Evolutionary conservation across 2,888 invertebrate species (phyloP).

Genomic region (Unio delphinus): DNA sequence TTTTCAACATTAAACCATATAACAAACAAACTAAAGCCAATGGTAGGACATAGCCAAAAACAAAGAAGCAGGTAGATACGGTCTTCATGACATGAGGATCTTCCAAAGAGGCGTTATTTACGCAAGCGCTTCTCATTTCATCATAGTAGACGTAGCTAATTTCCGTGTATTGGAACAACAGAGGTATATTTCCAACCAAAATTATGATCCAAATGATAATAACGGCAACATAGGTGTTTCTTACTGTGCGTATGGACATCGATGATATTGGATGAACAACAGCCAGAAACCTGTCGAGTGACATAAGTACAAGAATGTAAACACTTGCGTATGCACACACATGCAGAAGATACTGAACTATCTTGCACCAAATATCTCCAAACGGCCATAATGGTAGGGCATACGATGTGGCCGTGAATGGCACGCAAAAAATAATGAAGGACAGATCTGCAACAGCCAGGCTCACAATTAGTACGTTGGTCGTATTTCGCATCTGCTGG

Average conservation of each 20-base stretch:
- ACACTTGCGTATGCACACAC: constrained; percentile 95
- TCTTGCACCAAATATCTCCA: constrained; percentile 90
- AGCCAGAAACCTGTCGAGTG: constrained; percentile 89
- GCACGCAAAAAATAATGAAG: constrained; percentile 94
- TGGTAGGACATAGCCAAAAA: constrained; percentile 90
- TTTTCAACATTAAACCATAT: constrained; percentile 90
- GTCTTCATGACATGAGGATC: constrained; percentile 16
- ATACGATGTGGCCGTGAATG: constrained; percentile 93
- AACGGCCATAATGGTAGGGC: constrained; percentile 91
- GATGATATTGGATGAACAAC: constrained; percentile 93
- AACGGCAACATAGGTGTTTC: constrained; percentile 85
- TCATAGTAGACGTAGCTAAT: constrained; percentile 69
- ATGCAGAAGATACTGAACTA: constrained; percentile 91
- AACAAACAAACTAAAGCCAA: constrained; percentile 87
- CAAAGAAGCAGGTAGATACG: constrained; percentile 76
- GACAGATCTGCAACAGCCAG: constrained; percentile 90
- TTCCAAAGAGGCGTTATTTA: constrained; percentile 31
- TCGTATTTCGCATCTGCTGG: constrained; percentile 93
- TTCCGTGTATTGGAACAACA: constrained; percentile 57
- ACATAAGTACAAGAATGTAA: constrained; percentile 94
- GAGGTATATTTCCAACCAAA: constrained; percentile 63
- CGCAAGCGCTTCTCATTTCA: constrained; percentile 58
- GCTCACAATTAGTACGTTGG: constrained; percentile 92
- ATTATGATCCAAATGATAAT: constrained; percentile 87
- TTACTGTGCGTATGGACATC: constrained; percentile 86